phyloP scores from a whole-genome alignment of 2,888 invertebrate genomes.

The Yponomeuta sedellus region DNA sequence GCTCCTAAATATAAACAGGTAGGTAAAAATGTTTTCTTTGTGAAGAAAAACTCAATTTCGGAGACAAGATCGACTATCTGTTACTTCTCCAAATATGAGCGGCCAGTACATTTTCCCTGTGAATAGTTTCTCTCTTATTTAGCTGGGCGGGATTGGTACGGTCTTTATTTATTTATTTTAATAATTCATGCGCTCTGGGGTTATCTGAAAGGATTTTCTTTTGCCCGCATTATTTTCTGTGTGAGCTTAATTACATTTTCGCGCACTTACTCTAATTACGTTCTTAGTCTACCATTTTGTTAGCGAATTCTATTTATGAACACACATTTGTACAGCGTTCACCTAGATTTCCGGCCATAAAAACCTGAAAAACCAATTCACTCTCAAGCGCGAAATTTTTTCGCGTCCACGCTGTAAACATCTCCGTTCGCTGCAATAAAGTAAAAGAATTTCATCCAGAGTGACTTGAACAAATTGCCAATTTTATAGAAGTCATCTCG shows the following conservation, averaged over 20 bases:
- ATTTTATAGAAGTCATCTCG: constrained; percentile 66
- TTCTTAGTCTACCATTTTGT: not conserved
- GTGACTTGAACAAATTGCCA: constrained; percentile 52
- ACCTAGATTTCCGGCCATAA: not conserved
- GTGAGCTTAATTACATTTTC: not conserved
- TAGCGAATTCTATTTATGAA: not conserved
- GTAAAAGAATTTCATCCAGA: constrained; percentile 38
- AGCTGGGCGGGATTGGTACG: not conserved
- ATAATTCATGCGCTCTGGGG: not conserved
- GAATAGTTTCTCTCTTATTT: constrained; percentile 17
- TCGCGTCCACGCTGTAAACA: not conserved
- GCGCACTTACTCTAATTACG: not conserved
- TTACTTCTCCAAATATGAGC: constrained; percentile 38
- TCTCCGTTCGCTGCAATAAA: constrained; percentile 16
- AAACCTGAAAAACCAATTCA: not conserved
- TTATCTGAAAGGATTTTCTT: constrained; percentile 6
- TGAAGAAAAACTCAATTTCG: constrained; percentile 56
- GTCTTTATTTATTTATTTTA: not conserved
- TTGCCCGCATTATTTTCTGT: not conserved
- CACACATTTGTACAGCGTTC: not conserved
- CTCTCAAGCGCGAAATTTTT: not conserved
- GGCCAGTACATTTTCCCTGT: constrained; percentile 26
- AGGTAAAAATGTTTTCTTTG: constrained; percentile 54
- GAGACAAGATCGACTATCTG: constrained; percentile 51
- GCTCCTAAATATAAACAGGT: constrained; percentile 65